Conservation (phyloP, 30 jellyfish, hydroid and myxozoan genomes). For the Nemopilema nomurai region DNA sequence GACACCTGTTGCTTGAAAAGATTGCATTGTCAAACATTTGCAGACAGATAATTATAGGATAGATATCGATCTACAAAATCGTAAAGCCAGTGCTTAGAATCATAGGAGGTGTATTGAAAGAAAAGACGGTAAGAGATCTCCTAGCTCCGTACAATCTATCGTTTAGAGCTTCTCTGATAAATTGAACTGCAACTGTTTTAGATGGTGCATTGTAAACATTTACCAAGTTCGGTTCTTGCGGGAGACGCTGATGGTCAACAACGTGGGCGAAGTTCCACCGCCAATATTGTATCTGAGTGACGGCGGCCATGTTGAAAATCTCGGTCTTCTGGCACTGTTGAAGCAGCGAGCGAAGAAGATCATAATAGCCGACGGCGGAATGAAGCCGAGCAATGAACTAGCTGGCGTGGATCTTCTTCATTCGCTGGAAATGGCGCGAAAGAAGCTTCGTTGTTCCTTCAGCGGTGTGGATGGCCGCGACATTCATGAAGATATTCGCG, state of each 20-base stretch:
- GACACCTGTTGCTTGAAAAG: too few species aligned
- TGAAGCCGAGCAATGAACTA: slow-evolving; percentile 1
- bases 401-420: slow-evolving; percentile 38
- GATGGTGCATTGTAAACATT: slow-evolving; percentile 79
- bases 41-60: too few species aligned
- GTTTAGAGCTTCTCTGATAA: too few species aligned
- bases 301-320: slow-evolving; percentile 87
- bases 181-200: too few species aligned
- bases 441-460: slow-evolving; percentile 71
- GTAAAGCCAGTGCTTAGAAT: too few species aligned
- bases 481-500: slow-evolving; percentile 68
- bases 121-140: too few species aligned
- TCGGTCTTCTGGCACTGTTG: slow-evolving; percentile 68
- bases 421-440: slow-evolving; percentile 76
- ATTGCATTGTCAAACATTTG: too few species aligned
- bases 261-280: slow-evolving; percentile 84
- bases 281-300: slow-evolving; percentile 79
- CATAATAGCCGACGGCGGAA: slow-evolving; percentile 79
- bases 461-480: slow-evolving; percentile 74
- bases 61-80: too few species aligned
- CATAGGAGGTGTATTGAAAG: too few species aligned
- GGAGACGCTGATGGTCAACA: slow-evolving; percentile 53
- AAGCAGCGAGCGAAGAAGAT: slow-evolving; percentile 50
- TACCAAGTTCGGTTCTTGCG: slow-evolving; percentile 70
- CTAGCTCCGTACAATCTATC: too few species aligned